Base-by-base conservation (phyloP, 2,888 invertebrate genomes). In the Plagodis dolabraria region DNA sequence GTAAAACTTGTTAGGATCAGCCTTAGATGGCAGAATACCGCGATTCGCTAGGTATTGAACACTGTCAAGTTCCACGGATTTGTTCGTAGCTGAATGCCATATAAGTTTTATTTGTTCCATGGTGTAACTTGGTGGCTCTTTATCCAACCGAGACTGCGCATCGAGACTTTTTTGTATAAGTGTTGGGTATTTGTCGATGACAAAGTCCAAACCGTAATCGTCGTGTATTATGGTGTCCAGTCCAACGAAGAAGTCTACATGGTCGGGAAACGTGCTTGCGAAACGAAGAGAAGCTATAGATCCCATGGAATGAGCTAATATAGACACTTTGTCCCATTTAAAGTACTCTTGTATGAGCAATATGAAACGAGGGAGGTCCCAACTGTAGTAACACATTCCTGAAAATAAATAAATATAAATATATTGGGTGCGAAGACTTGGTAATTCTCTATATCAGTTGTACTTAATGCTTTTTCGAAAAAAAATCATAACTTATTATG, bases 251-350 rank as follows among this genome's bases (percentile, higher is more conserved):
- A 93, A 94, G 60, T 94, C 93, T 0, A 94, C 92, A 50, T 94
- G 93, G 0, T 95, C 89, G 0, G 96, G 95, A 74, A 93, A 96
- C 0, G 94, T 69, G 45, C 94, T 89, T 0, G 94, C 88, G 70
- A 94, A 96, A 5, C 94, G 86, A 76, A 94, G 95, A 6, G 90
- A 88, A 8, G 94, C 91, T 35, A 95, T 93, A 0, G 94, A 94
- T 33, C 96, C 95, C 93, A 96, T 93, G 0, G 96, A 96, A 77
- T 96, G 96, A 0, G 93, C 94, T 53, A 96, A 69, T 43, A 96
- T 76, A 4, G 95, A 95, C 0, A 96, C 87, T 81, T 95, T 95
- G 7, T 94, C 89, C 96, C 96, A 96, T 67, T 94, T 93, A 70
- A 95, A 95, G 73, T 95, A 92, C 12, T 94, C 90, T 72, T 94